Percentiles rank a stretch among this genome's conserved stretches.
Evolutionary conservation across 1,140 invertebrate genomes (phyloP).

Genomic region (Habropoda laboriosa): DNA sequence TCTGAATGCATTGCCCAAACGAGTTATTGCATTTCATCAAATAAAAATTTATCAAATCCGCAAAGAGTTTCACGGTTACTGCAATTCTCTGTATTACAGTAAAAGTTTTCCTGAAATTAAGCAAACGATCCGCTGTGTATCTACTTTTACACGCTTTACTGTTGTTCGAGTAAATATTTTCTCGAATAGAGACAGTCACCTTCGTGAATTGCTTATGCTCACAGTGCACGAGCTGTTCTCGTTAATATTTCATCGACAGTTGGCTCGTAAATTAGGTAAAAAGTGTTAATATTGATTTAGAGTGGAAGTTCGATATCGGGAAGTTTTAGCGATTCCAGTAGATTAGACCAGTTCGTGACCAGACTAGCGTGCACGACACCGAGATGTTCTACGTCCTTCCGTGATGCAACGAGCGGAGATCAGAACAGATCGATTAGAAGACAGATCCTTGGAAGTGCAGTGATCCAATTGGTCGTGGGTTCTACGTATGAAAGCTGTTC

Average conservation of each 20-base stretch:
- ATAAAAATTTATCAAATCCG: too few relatives aligned
- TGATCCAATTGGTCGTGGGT: neutral
- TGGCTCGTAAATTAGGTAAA: neutral
- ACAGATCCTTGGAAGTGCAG: conserved; percentile 6
- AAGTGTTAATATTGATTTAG: neutral
- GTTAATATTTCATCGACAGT: neutral
- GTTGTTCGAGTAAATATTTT: neutral
- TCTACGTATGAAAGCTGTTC: neutral
- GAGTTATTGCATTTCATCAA: too few relatives aligned
- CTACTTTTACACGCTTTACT: too few relatives aligned
- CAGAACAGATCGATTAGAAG: conserved; percentile 37
- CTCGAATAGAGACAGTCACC: too few relatives aligned
- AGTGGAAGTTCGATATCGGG: too few relatives aligned
- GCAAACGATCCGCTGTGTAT: too few relatives aligned
- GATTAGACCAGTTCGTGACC: conserved; percentile 46
- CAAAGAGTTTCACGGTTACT: too few relatives aligned
- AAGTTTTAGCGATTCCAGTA: conserved; percentile 14
- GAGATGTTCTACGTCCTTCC: conserved; percentile 18
- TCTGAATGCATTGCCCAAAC: too few relatives aligned
- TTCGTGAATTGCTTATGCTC: too few relatives aligned
- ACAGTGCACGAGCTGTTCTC: neutral
- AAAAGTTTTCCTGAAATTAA: too few relatives aligned
- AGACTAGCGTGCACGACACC: conserved; percentile 11
- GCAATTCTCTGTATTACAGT: too few relatives aligned
- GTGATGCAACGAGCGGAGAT: conserved; percentile 33